A percentile compares a stretch with the other conserved stretches of the same genome.
phyloP scores from a whole-genome alignment of 1,140 invertebrate species.

The Proales similis region DNA sequence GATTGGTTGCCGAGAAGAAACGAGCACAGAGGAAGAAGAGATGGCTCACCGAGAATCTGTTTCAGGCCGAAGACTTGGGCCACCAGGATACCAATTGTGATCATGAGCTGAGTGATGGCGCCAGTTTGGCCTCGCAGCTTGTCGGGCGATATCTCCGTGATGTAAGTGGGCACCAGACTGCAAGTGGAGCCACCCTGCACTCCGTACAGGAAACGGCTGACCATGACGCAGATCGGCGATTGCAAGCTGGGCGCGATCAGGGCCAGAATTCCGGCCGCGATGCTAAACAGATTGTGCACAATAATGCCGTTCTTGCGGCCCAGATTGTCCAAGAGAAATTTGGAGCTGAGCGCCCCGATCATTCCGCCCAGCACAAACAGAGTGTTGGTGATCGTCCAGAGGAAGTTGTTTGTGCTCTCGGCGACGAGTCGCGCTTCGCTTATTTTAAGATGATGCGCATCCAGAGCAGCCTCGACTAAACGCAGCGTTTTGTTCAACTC shows the following conservation, averaged over 20 bases:
- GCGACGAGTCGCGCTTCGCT: too few relatives aligned
- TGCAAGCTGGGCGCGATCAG: slow-evolving; percentile 60
- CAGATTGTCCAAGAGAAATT: slow-evolving; percentile 65
- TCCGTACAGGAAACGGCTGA: slow-evolving; percentile 28
- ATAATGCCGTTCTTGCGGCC: slow-evolving; percentile 62
- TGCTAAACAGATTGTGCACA: slow-evolving; percentile 82
- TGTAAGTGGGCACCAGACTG: slow-evolving; percentile 84
- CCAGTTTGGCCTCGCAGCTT: slow-evolving; percentile 70
- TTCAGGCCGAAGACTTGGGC: slow-evolving; percentile 82
- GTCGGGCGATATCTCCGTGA: slow-evolving; percentile 89
- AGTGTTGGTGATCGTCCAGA: slow-evolving; percentile 21
- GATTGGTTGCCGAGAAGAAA: slow-evolving; percentile 57
- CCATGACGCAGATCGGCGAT: neutral
- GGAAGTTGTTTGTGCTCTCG: neutral
- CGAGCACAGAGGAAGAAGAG: slow-evolving; percentile 66
- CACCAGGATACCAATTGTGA: slow-evolving; percentile 76
- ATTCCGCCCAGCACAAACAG: slow-evolving; percentile 29
- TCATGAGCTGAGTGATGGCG: slow-evolving; percentile 87
- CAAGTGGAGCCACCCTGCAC: slow-evolving; percentile 73
- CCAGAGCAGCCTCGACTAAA: too few relatives aligned
- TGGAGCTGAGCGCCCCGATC: slow-evolving; percentile 68
- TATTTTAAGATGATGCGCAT: too few relatives aligned
- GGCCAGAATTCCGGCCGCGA: slow-evolving; percentile 89
- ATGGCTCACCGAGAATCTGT: slow-evolving; percentile 80
- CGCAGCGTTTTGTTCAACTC: neutral